phyloP scores from a whole-genome alignment of 2,888 invertebrate genomes.

The Agrochola macilenta region DNA sequence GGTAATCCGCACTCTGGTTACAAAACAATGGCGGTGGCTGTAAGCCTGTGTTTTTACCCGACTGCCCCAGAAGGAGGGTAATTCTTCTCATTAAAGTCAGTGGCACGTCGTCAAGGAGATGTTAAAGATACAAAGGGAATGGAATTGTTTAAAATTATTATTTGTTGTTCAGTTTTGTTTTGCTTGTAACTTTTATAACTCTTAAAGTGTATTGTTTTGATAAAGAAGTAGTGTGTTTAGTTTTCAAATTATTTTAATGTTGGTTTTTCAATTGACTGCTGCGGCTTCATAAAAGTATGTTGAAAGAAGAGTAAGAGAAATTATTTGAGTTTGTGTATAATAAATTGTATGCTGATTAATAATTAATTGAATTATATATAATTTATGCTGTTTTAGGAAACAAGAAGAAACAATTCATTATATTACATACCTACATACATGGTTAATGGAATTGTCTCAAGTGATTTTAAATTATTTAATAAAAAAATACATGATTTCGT shows the following conservation, averaged over 20 bases:
- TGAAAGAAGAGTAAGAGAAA: background rate
- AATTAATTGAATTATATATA: too few species aligned
- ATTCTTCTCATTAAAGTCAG: conserved; percentile 59
- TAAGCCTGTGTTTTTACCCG: conserved; percentile 43
- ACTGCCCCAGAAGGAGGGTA: background rate
- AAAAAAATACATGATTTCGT: background rate
- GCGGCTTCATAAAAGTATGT: background rate
- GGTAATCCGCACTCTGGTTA: conserved; percentile 69
- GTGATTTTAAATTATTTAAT: background rate
- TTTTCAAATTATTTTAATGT: too few species aligned
- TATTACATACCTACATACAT: background rate
- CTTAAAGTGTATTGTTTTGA: background rate
- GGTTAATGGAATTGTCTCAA: too few species aligned
- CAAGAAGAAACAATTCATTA: background rate
- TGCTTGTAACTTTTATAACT: background rate
- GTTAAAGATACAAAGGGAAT: conserved; percentile 20
- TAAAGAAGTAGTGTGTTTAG: background rate
- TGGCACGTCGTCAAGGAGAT: conserved; percentile 45
- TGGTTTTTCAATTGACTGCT: background rate
- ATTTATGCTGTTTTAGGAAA: background rate
- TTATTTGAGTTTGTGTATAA: background rate
- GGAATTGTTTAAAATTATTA: conserved; percentile 22
- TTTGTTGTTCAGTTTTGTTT: background rate
- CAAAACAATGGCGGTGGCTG: conserved; percentile 62
- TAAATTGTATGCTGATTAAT: too few species aligned